phyloP scores from a whole-genome alignment of 2,113 vertebrate genomes.

The Nettapus auritus region DNA sequence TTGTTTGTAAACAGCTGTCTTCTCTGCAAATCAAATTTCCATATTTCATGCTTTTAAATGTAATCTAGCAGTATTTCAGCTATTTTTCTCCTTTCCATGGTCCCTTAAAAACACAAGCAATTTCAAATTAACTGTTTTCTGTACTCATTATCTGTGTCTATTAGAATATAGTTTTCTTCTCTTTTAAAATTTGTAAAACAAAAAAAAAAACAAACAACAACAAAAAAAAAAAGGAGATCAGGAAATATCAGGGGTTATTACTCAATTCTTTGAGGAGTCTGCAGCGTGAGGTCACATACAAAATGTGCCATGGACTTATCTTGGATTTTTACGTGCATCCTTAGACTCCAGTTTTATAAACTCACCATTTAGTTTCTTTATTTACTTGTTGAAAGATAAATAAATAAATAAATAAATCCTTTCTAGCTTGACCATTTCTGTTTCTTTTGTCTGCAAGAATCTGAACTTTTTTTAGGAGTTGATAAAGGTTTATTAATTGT shows the following conservation, averaged over 20 bases:
- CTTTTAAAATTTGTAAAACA: background rate
- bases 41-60: conserved; percentile 1
- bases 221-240: background rate
- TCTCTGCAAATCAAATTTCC: background rate
- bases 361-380: background rate
- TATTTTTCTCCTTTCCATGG: background rate
- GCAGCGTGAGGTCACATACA: background rate
- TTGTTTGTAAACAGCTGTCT: background rate
- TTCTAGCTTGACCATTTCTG: background rate
- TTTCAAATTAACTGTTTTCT: background rate
- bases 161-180: background rate
- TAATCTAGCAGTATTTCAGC: conserved; percentile 7
- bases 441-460: background rate
- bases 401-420: background rate
- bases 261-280: conserved; percentile 17
- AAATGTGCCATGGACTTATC: conserved; percentile 19
- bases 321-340: background rate
- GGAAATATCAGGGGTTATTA: background rate
- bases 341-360: background rate
- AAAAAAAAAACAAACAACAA: background rate
- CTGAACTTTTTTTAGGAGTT: background rate
- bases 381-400: background rate
- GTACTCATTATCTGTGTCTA: background rate
- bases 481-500: background rate
- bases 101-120: background rate